Conservation (phyloP, 2,797 vertebrate species). For the Cynodonichthys magdalenae region DNA sequence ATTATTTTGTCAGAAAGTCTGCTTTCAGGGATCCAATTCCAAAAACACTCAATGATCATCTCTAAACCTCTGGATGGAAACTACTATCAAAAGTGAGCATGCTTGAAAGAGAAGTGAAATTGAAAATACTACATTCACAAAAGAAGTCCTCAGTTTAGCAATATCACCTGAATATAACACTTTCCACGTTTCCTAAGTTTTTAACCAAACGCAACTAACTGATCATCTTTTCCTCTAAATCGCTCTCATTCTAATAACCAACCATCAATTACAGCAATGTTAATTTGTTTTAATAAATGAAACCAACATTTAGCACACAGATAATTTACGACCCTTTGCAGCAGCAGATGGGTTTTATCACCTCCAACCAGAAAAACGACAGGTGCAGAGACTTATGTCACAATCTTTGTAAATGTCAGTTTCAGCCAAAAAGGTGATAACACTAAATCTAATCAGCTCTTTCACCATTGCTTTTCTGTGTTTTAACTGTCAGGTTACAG, state of each 20-base stretch:
- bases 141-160: no score
- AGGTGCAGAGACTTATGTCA: slow-evolving; percentile 24
- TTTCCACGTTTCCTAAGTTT: neutral
- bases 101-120: no score
- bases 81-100: no score
- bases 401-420: neutral
- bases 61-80: no score
- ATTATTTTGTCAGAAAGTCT: no score
- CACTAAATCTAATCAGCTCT: neutral
- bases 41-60: no score
- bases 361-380: slow-evolving; percentile 26
- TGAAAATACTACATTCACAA: no score
- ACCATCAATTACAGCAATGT: slow-evolving; percentile 13
- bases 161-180: no score
- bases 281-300: no score
- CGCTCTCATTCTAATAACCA: neutral
- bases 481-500: neutral
- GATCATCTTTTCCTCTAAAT: neutral
- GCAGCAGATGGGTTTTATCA: slow-evolving; percentile 35
- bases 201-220: neutral
- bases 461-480: neutral
- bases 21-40: no score
- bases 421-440: neutral
- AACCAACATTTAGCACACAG: no score
- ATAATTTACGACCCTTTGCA: slow-evolving; percentile 1